Conservation (phyloP, 1,140 invertebrate species). For the Caligus rogercresseyi region DNA sequence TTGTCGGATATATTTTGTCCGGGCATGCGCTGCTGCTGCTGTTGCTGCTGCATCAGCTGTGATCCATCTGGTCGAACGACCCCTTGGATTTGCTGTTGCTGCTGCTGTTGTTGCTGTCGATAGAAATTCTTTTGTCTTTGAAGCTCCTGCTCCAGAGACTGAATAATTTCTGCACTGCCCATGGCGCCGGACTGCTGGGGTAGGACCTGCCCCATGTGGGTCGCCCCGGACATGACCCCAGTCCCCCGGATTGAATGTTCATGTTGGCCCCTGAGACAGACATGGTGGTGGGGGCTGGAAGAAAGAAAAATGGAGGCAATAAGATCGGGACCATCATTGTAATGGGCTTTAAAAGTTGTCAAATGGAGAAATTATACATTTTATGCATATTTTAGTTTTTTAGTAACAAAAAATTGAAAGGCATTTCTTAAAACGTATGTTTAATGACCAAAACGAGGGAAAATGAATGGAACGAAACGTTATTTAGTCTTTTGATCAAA, state of each 20-base stretch:
- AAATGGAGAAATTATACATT: too few relatives aligned
- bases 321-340: too few relatives aligned
- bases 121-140: background rate
- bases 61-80: background rate
- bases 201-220: background rate
- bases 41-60: background rate
- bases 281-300: background rate
- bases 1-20: background rate
- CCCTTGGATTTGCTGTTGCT: constrained; percentile 5
- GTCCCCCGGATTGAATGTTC: background rate
- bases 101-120: background rate
- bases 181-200: background rate
- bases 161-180: background rate
- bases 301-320: too few relatives aligned
- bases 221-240: background rate
- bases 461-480: too few relatives aligned
- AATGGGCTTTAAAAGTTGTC: too few relatives aligned
- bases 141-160: background rate
- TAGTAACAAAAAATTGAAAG: too few relatives aligned
- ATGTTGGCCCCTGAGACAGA: background rate
- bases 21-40: constrained; percentile 1
- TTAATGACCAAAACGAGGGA: too few relatives aligned
- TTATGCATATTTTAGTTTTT: too few relatives aligned
- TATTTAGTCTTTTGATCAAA: too few relatives aligned
- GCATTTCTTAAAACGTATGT: too few relatives aligned